These are phyloP conservation scores for Seriola quinqueradiata DNA, from an alignment of 2,113 vertebrate genomes.

Conservation along the genomic window DNA sequence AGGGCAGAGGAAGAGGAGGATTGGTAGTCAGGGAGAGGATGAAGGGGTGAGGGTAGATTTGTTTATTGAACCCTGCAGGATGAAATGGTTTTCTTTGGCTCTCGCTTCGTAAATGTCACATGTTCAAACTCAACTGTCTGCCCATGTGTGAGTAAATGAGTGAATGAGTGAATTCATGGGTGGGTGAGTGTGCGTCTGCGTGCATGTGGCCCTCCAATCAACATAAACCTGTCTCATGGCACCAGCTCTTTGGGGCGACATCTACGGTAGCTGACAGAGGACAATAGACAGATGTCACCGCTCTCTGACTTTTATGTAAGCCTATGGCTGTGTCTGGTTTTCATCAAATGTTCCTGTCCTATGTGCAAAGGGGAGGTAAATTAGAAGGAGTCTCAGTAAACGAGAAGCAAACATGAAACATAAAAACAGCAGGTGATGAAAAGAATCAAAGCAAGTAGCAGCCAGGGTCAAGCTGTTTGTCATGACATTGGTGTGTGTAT, in stretches of 20 bases:
- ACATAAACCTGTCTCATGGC: constrained; percentile 65
- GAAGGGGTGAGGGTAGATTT: constrained; percentile 46
- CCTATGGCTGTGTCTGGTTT: constrained; percentile 38
- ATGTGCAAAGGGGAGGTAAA: constrained; percentile 33
- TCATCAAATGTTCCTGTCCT: constrained; percentile 44
- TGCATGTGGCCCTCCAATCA: constrained; percentile 23
- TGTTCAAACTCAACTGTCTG: constrained; percentile 36
- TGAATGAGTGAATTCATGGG: constrained; percentile 47
- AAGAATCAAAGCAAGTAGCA: constrained; percentile 47
- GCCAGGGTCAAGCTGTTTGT: not conserved
- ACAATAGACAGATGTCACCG: constrained; percentile 74
- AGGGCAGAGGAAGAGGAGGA: constrained; percentile 55
- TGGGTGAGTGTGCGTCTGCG: constrained; percentile 31
- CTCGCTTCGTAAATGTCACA: constrained; percentile 82
- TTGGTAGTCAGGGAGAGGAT: not conserved
- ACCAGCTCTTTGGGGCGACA: constrained; percentile 35
- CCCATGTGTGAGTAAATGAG: constrained; percentile 15
- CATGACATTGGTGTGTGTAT: not conserved
- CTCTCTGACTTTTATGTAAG: constrained; percentile 61
- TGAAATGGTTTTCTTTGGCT: constrained; percentile 77
- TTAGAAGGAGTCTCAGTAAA: constrained; percentile 51
- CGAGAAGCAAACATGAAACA: constrained; percentile 50
- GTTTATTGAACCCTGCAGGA: constrained; percentile 66
- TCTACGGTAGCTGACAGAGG: constrained; percentile 61
- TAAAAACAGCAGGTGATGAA: constrained; percentile 49